Percentiles rank a stretch among this genome's conserved stretches.
phyloP scores from a whole-genome alignment of 2,888 invertebrate genomes.

The Julus scanicus region DNA sequence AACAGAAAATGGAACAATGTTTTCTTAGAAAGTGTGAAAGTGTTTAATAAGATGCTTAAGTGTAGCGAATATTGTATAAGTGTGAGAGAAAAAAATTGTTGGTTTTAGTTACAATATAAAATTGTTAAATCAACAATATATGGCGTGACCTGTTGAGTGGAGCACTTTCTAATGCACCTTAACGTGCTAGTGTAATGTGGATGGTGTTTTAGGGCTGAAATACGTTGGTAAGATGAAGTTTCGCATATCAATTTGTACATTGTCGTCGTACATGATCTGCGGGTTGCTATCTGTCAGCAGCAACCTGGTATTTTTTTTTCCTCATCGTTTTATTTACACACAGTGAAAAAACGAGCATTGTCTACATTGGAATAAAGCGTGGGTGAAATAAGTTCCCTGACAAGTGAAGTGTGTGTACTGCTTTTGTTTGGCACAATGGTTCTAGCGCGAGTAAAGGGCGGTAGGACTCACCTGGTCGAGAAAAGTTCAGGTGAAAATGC shows the following conservation, averaged over 20 bases:
- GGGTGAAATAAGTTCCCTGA: constrained; percentile 27
- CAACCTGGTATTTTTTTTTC: not conserved
- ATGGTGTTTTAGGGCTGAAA: not conserved
- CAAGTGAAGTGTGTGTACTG: constrained; percentile 27
- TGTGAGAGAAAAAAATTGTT: not conserved
- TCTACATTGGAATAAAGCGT: not conserved
- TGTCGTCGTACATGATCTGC: not conserved
- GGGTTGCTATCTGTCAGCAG: constrained; percentile 17
- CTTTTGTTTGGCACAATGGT: constrained; percentile 28
- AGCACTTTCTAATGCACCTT: not conserved
- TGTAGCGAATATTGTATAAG: not conserved
- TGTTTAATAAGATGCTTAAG: not conserved
- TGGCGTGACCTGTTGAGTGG: not conserved
- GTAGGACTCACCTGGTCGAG: constrained; percentile 25
- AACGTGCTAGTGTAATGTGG: not conserved
- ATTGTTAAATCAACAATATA: not conserved
- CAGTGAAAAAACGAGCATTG: not conserved
- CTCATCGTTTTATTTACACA: constrained; percentile 8
- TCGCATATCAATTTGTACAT: constrained; percentile 12
- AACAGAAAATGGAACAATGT: not conserved
- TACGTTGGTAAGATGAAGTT: not conserved
- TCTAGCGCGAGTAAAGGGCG: constrained; percentile 1
- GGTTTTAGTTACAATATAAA: not conserved
- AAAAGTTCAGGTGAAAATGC: constrained; percentile 27
- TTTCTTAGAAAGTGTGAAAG: not conserved